Evolutionary conservation across 37 sponge, comb jelly and placozoan species (phyloP).

Genomic region (Spongia lamella): DNA sequence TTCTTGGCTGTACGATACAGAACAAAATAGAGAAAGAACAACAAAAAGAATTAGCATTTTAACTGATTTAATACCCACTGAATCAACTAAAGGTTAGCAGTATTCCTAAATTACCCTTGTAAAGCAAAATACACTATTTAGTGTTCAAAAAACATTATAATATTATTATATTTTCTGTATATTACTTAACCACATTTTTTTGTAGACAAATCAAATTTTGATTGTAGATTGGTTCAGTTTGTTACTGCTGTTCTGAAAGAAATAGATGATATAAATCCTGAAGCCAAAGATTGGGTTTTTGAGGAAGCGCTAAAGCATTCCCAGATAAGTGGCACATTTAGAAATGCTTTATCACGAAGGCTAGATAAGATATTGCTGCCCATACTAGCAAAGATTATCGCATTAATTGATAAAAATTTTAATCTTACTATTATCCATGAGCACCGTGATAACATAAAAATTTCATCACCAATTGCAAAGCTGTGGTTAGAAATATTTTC

Average conservation of each 20-base stretch:
- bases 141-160: no score
- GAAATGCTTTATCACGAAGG: constrained; percentile 44
- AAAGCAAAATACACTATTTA: no score
- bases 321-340: constrained; percentile 63
- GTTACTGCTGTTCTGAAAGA: constrained; percentile 23
- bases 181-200: not conserved
- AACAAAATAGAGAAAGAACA: constrained; percentile 23
- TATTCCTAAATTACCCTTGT: no score
- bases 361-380: constrained; percentile 57
- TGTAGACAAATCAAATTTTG: constrained; percentile 31
- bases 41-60: constrained; percentile 33
- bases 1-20: constrained; percentile 32
- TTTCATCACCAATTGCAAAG: constrained; percentile 16
- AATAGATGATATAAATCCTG: constrained; percentile 27
- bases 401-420: constrained; percentile 47
- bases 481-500: constrained; percentile 62
- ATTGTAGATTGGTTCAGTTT: constrained; percentile 38
- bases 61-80: constrained; percentile 34
- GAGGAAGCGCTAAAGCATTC: constrained; percentile 61
- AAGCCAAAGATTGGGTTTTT: constrained; percentile 52
- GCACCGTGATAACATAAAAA: not conserved
- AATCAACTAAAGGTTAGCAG: not conserved
- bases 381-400: constrained; percentile 59
- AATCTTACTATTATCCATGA: constrained; percentile 48
- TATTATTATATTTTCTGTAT: no score